Conservation (phyloP, 2,888 invertebrate species). For the Ennomos erosarius region DNA sequence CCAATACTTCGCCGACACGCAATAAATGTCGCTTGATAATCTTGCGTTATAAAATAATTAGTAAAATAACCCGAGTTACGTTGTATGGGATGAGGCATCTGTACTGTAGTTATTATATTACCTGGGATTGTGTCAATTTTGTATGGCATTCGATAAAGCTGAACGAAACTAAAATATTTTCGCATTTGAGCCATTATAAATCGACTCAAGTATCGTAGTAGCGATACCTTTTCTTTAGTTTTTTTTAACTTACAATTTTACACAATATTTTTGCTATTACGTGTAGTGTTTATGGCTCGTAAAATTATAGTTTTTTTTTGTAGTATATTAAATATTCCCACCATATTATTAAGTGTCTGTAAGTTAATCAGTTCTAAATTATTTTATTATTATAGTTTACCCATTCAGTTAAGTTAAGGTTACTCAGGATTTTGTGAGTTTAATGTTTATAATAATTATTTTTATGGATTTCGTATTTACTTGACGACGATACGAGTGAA, state of each 20-base stretch:
- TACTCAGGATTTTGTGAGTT: slow-evolving; percentile 19
- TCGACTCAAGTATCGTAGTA: no score
- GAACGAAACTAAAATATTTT: no score
- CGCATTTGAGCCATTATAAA: no score
- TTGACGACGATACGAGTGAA: slow-evolving; percentile 5
- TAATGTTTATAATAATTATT: slow-evolving; percentile 15
- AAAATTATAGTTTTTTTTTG: slow-evolving; percentile 12
- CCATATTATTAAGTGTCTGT: slow-evolving; percentile 43
- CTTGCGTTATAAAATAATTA: no score
- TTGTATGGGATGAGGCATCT: no score
- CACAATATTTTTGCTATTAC: slow-evolving; percentile 17
- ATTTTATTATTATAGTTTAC: slow-evolving; percentile 26
- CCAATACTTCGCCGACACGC: no score
- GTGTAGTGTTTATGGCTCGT: slow-evolving; percentile 11
- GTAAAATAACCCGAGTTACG: no score
- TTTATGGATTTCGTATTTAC: slow-evolving; percentile 13
- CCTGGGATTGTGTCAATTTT: no score
- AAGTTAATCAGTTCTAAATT: slow-evolving; percentile 42
- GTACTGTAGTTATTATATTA: no score
- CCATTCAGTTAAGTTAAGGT: slow-evolving; percentile 22
- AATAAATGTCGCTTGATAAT: no score
- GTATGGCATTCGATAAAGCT: no score
- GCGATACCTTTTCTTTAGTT: no score
- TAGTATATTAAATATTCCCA: slow-evolving; percentile 42
- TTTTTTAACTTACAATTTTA: neutral